A percentile compares a stretch with the other conserved stretches of the same genome.
phyloP scores from a whole-genome alignment of 2,888 invertebrate genomes.

The Cotesia congregata region DNA sequence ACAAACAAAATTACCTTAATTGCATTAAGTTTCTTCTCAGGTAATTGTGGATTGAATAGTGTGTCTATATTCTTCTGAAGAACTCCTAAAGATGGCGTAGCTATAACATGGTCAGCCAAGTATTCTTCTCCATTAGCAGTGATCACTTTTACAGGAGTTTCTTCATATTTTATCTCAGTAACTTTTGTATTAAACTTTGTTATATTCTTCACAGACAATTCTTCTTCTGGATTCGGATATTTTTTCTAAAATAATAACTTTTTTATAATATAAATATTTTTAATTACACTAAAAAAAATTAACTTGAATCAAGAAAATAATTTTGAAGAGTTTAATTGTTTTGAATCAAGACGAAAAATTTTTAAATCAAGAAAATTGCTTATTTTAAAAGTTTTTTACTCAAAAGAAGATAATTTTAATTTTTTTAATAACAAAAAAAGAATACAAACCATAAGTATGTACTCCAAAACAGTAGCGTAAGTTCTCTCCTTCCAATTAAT shows the following conservation, averaged over 20 bases:
- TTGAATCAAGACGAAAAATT: no score
- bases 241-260: constrained; percentile 54
- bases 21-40: constrained; percentile 72
- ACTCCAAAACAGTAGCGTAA: constrained; percentile 59
- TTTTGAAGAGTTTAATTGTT: no score
- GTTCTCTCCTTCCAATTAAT: constrained; percentile 60
- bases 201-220: constrained; percentile 57
- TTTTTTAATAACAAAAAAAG: neutral
- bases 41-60: constrained; percentile 74
- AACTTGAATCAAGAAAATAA: no score
- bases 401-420: neutral
- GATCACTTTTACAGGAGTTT: constrained; percentile 48
- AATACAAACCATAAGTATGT: constrained; percentile 58
- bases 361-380: no score
- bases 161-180: constrained; percentile 52
- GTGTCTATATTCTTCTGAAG: constrained; percentile 74
- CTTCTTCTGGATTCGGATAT: constrained; percentile 57
- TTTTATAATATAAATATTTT: neutral
- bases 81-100: constrained; percentile 80
- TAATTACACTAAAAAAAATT: neutral
- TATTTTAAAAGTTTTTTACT: no score
- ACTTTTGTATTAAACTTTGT: constrained; percentile 57
- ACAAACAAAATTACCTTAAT: constrained; percentile 68
- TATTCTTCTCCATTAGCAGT: constrained; percentile 72
- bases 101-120: constrained; percentile 76